These are phyloP conservation scores for Pseudotriccus pelzelni DNA, from an alignment of 2,797 vertebrate genomes.

Conservation along the genomic window DNA sequence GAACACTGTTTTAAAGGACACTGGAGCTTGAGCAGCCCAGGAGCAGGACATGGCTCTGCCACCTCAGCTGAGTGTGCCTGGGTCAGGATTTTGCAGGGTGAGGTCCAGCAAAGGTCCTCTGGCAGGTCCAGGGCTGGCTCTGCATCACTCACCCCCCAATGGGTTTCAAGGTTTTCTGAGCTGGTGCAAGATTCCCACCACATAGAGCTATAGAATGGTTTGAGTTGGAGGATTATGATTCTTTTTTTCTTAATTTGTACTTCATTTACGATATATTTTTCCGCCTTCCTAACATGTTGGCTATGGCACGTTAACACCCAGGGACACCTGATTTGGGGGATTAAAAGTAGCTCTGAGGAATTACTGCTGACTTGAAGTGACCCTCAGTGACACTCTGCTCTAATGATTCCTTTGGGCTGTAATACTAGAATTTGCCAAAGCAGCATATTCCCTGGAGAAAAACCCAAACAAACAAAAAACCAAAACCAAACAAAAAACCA, in stretches of 20 bases:
- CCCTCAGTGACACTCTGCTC: not conserved
- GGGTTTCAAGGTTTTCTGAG: not conserved
- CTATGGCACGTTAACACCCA: not conserved
- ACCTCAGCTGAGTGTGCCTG: not conserved
- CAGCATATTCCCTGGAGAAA: not conserved
- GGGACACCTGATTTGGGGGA: not conserved
- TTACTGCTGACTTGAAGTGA: not conserved
- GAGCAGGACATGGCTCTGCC: not conserved
- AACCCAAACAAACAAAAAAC: not conserved
- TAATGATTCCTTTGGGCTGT: not conserved
- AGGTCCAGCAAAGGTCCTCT: not conserved
- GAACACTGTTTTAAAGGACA: not conserved
- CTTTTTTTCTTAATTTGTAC: not conserved
- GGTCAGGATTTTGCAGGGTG: not conserved
- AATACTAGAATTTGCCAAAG: not conserved
- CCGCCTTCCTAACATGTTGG: accelerated
- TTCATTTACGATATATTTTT: not conserved
- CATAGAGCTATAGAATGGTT: not conserved
- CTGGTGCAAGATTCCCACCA: not conserved
- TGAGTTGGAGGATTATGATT: not conserved
- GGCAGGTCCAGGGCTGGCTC: not conserved
- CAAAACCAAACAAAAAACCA: not conserved
- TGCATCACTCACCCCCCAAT: not conserved
- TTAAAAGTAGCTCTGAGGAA: not conserved
- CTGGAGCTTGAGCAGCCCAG: not conserved